Evolutionary conservation across 2,113 vertebrate genomes (phyloP), one percentile per base, ranked within the genome.

Genomic region (Anguilla rostrata): DNA sequence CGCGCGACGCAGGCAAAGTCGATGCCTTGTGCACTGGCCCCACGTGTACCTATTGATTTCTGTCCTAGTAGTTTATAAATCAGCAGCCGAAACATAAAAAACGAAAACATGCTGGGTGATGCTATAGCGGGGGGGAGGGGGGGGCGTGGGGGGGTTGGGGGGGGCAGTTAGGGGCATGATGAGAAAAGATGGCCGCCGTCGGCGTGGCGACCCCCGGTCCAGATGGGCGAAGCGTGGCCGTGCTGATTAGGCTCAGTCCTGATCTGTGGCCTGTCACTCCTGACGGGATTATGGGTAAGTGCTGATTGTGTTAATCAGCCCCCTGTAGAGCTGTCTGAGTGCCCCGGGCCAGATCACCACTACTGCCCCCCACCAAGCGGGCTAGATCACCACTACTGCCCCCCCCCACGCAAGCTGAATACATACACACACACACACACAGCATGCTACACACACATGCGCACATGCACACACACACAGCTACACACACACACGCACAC

Each of bases 301-400:
- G 56, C 87, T 88, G 78, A 86, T 86, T 78, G 82, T 86, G 85
- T 86, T 86, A 86, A 86, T 84, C 34, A 86, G 57, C 66, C 40
- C 75, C 75, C 60, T 66, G 39, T 49, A 83, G 18, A 86, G 49
- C 82, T 46, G 71, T 60, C 87, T 88, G 75, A 63, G 26, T 26
- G 84, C 87, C 84, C 53, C 8, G 29, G 53, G 85, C 84, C 20
- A 80, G 39, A 43, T 63, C 71, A 83, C 82, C 60, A 43, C 79
- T 78, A 88, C 34, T 56, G 86, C 34, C 16, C 71, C 20, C 6
- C 2, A 12, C 34, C 34, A 0, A 0, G 0, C 34, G 34, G 1
- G 56, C 60, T 34, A 14, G 53, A 40, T 60, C 53, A n/a, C 22
- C 81, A 88, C 79, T 78, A 88, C 34, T 56, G 86, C 34, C 16